Conservation (phyloP, 1,140 invertebrate species). For the Drosophila ambigua region DNA sequence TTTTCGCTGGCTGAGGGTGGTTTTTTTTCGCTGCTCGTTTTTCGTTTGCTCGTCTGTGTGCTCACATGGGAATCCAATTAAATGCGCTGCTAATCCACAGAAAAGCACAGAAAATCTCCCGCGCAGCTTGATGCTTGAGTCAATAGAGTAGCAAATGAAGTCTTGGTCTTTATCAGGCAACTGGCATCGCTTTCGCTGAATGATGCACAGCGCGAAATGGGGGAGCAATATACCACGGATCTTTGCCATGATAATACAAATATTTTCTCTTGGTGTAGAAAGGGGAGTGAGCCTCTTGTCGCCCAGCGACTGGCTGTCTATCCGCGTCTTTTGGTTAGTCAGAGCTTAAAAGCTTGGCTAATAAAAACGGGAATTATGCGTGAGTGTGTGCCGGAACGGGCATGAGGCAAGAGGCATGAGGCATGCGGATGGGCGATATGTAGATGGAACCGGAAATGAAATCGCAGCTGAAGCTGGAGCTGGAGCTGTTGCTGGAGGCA, state of each 20-base stretch:
- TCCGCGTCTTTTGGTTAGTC: slow-evolving; percentile 54
- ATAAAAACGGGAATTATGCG: slow-evolving; percentile 79
- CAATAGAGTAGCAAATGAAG: slow-evolving; percentile 61
- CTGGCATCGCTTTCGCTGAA: slow-evolving; percentile 10
- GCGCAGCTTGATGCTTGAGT: slow-evolving; percentile 46
- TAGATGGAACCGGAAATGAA: background rate
- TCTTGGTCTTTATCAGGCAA: slow-evolving; percentile 35
- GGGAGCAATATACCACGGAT: no score
- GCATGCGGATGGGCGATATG: slow-evolving; percentile 9
- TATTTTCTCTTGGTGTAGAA: slow-evolving; percentile 2
- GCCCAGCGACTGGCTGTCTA: slow-evolving; percentile 2
- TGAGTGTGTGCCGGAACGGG: slow-evolving; percentile 34
- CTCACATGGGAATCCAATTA: slow-evolving; percentile 61
- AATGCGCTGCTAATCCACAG: slow-evolving; percentile 60
- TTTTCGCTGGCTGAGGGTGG: background rate
- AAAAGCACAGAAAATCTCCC: slow-evolving; percentile 63
- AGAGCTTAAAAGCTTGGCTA: slow-evolving; percentile 76
- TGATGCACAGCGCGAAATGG: slow-evolving; percentile 5
- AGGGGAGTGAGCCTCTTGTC: no score
- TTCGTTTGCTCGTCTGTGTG: background rate
- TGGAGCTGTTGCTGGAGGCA: slow-evolving; percentile 65
- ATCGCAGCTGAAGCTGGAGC: background rate
- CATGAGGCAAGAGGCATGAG: background rate
- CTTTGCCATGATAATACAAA: no score
- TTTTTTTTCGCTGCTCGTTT: no score